phyloP scores from a whole-genome alignment of 35 echinoderm and acorn worm genomes.

The Holothuria glaberrima region DNA sequence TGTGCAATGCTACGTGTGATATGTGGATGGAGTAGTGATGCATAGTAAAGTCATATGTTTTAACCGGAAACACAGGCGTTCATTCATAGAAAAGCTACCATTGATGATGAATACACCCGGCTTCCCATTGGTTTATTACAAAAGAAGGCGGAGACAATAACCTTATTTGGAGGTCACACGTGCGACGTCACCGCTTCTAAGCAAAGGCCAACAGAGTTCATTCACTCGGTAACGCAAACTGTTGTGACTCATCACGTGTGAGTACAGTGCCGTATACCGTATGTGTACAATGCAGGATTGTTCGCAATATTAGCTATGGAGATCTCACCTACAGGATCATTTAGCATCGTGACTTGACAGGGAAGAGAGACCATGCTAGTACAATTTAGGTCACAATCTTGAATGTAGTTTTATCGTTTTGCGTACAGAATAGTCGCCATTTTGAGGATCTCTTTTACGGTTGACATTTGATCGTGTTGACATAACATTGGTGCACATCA shows the following conservation, averaged over 20 bases:
- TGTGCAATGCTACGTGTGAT: not conserved
- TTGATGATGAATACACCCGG: not conserved
- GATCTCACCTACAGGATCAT: not conserved
- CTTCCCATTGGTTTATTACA: not conserved
- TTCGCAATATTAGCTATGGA: slow-evolving; percentile 41
- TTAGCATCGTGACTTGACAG: slow-evolving; percentile 5
- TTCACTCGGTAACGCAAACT: slow-evolving; percentile 54
- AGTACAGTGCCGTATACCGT: too few species aligned
- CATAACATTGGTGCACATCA: slow-evolving; percentile 37
- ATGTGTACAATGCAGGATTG: slow-evolving; percentile 1
- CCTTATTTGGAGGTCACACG: slow-evolving; percentile 33
- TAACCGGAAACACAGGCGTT: slow-evolving; percentile 61
- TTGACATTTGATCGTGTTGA: slow-evolving; percentile 46
- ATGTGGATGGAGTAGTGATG: not conserved
- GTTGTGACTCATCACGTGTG: slow-evolving; percentile 60
- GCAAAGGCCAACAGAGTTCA: slow-evolving; percentile 65
- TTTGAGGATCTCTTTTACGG: slow-evolving; percentile 20
- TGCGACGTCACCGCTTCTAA: slow-evolving; percentile 13
- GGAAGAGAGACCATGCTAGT: not conserved
- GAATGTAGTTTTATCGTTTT: slow-evolving; percentile 7
- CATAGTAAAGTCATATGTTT: slow-evolving; percentile 68
- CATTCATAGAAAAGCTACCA: slow-evolving; percentile 58
- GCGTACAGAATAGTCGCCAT: slow-evolving; percentile 25
- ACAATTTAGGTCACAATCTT: not conserved
- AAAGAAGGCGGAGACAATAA: not conserved